Percentiles rank a stretch among this genome's conserved stretches.
These are phyloP conservation scores for Centruroides sculpturatus DNA, from an alignment of 1,140 invertebrate species.

Conservation along the genomic window DNA sequence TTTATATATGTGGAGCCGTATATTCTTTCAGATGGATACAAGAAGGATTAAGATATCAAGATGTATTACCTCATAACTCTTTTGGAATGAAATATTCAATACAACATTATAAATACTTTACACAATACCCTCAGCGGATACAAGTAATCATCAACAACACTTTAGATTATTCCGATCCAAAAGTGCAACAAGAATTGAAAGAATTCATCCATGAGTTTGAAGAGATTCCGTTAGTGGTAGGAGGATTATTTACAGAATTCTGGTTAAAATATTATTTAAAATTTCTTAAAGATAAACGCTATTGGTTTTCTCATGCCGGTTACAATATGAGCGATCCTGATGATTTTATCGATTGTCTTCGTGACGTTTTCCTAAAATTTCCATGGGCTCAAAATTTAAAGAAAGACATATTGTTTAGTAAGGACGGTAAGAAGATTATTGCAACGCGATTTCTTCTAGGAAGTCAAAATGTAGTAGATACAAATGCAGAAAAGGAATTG, in stretches of 20 bases:
- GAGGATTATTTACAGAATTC: constrained; percentile 66
- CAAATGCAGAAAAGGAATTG: constrained; percentile 81
- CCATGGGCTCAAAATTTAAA: constrained; percentile 48
- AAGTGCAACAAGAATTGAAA: constrained; percentile 60
- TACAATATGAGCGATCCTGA: constrained; percentile 54
- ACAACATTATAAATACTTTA: no score
- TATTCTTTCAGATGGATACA: no score
- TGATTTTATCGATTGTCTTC: constrained; percentile 56
- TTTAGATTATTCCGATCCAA: constrained; percentile 66
- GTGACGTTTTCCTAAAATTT: constrained; percentile 35
- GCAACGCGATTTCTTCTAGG: constrained; percentile 76
- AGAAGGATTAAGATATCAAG: no score
- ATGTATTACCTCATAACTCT: no score
- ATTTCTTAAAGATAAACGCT: constrained; percentile 55
- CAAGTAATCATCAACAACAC: constrained; percentile 70
- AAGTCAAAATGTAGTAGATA: constrained; percentile 72
- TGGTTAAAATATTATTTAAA: constrained; percentile 72
- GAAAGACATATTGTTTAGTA: constrained; percentile 70
- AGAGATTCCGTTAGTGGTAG: constrained; percentile 55
- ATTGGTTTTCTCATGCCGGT: constrained; percentile 42
- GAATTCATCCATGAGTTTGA: constrained; percentile 61
- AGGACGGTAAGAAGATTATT: constrained; percentile 52
- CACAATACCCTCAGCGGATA: constrained; percentile 28
- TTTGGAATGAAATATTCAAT: no score
- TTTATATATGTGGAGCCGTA: no score